Evolutionary conservation across 2,113 vertebrate species (phyloP).

Genomic region (Aramus guarauna): DNA sequence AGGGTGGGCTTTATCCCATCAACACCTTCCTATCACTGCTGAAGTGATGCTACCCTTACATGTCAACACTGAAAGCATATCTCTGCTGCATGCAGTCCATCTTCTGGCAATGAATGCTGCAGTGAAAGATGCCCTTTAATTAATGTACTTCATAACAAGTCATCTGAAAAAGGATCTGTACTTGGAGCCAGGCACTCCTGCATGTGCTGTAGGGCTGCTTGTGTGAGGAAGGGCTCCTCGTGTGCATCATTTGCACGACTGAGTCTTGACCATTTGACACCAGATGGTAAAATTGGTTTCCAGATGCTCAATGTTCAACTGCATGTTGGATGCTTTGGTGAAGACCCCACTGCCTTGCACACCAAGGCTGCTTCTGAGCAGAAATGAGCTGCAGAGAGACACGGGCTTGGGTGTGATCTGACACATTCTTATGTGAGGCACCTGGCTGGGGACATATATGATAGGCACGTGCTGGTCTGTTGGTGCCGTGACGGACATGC

Average conservation of each 20-base stretch:
- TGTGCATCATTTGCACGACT: accelerated
- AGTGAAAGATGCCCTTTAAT: slow-evolving; percentile 23
- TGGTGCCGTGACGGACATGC: accelerated
- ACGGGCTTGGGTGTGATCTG: neutral
- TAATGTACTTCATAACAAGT: neutral
- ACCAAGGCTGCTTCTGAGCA: neutral
- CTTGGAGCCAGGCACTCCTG: neutral
- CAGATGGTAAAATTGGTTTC: neutral
- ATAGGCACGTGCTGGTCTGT: accelerated
- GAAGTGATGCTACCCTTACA: neutral
- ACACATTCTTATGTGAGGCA: neutral
- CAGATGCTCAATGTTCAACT: neutral
- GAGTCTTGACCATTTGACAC: neutral
- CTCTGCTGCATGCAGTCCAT: neutral
- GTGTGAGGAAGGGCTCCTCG: neutral
- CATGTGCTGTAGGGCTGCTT: neutral
- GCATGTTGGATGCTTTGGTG: neutral
- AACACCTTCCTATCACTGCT: slow-evolving; percentile 39
- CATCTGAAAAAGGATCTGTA: neutral
- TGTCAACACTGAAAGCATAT: slow-evolving; percentile 1
- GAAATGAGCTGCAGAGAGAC: neutral
- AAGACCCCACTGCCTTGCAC: neutral
- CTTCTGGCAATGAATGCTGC: neutral
- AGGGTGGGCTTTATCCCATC: slow-evolving; percentile 35
- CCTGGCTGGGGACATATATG: neutral